Percentiles rank a stretch among this genome's conserved stretches.
These are phyloP conservation scores for Xanthia togata DNA, from an alignment of 2,888 invertebrate species.

Conservation along the genomic window DNA sequence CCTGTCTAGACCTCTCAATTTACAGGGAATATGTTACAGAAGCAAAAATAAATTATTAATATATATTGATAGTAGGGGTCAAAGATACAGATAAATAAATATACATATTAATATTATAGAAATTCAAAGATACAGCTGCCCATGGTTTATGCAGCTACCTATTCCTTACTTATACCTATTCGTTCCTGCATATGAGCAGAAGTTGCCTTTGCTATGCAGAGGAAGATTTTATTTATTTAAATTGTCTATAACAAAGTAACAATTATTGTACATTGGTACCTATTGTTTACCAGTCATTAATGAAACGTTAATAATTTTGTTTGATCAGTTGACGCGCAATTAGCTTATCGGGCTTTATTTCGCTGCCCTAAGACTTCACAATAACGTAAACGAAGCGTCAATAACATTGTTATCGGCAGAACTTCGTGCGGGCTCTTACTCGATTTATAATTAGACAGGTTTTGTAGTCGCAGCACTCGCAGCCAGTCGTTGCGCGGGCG, in stretches of 20 bases:
- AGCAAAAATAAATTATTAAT: no score
- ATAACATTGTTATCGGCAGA: slow-evolving; percentile 58
- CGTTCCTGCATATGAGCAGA: background rate
- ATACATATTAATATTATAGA: no score
- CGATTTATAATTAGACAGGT: slow-evolving; percentile 71
- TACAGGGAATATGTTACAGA: no score
- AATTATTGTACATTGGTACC: background rate
- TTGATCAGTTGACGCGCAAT: slow-evolving; percentile 9
- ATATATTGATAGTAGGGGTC: no score
- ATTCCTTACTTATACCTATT: no score
- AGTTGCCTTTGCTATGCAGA: background rate
- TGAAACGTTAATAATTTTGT: slow-evolving; percentile 19
- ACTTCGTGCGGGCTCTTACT: slow-evolving; percentile 46
- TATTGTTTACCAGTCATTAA: slow-evolving; percentile 24
- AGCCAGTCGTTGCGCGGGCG: slow-evolving; percentile 59
- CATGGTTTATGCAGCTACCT: no score
- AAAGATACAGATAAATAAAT: no score
- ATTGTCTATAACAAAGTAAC: background rate
- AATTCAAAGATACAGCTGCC: no score
- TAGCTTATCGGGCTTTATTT: slow-evolving; percentile 34
- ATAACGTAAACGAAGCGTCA: slow-evolving; percentile 33
- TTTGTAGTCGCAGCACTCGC: slow-evolving; percentile 48
- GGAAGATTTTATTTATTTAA: slow-evolving; percentile 9
- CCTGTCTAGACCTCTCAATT: no score
- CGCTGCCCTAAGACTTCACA: slow-evolving; percentile 10